Evolutionary conservation across 2,888 invertebrate genomes (phyloP).

Genomic region (Coleophora deauratella): DNA sequence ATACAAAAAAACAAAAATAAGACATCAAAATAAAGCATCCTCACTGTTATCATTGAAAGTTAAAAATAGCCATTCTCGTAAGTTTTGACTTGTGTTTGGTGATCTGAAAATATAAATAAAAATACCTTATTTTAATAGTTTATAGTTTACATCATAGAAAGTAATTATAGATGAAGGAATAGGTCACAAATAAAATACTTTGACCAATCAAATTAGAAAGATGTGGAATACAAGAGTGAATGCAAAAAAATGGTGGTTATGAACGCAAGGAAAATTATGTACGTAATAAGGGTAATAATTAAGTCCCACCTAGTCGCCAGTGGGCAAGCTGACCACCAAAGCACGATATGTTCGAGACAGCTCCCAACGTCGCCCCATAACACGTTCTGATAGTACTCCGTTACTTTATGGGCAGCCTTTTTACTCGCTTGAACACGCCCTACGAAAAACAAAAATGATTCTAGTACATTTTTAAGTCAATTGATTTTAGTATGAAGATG

Average conservation of each 20-base stretch:
- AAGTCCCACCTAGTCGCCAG: constrained; percentile 72
- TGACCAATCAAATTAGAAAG: too few species aligned
- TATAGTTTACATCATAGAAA: too few species aligned
- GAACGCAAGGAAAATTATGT: too few species aligned
- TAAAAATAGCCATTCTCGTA: constrained; percentile 76
- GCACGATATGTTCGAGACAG: constrained; percentile 84
- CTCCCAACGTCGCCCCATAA: constrained; percentile 88
- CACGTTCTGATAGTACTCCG: constrained; percentile 81
- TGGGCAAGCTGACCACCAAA: constrained; percentile 88
- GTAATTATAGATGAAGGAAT: too few species aligned
- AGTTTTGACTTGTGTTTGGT: constrained; percentile 77
- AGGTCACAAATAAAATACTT: too few species aligned
- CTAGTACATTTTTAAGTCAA: not conserved
- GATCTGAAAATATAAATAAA: constrained; percentile 45
- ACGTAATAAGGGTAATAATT: constrained; percentile 1
- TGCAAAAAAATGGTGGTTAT: too few species aligned
- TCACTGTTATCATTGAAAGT: constrained; percentile 75
- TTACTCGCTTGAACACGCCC: constrained; percentile 75
- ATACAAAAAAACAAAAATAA: not conserved
- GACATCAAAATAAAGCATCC: constrained; percentile 17
- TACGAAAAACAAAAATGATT: constrained; percentile 29
- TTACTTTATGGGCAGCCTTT: constrained; percentile 76
- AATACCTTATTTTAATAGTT: not conserved
- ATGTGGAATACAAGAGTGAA: too few species aligned
- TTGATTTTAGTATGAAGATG: too few species aligned